Evolutionary conservation across 2,113 vertebrate species (phyloP), one percentile per base, ranked within the genome.

Genomic region (Otolemur garnettii): DNA sequence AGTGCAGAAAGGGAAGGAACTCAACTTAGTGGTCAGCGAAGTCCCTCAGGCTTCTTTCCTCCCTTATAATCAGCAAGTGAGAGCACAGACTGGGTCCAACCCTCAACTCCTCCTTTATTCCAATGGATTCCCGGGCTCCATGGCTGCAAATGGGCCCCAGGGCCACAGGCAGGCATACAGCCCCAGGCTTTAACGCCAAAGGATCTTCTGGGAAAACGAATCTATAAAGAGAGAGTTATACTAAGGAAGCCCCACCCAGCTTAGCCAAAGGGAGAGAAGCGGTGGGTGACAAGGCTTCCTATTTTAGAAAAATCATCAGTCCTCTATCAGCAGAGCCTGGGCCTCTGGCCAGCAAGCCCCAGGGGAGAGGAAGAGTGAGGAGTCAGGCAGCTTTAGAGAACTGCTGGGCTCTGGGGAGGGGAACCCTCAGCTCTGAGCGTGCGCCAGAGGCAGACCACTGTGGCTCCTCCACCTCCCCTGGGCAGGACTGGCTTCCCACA

Each of bases 251-350:
- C 74, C 62, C 59, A 88, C 79, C 57, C 45, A 35, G 66, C 14
- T 62, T 42, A 71, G 35, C 66, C 87, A 77, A 93, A 96, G 79
- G 35, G 35, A 92, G 62, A 94, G 59, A 93, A 50, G 30, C 69
- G 66, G 93, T 59, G 11, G 38, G 80, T 91, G 78, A 88, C 18
- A 33, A n/a, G 75, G 28, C 93, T 96, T 95, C 66, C 91, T 96
- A 92, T 95, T 97, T 98, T 96, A 95, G 91, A 86, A 96, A 95
- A 96, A 69, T 91, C 50, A 72, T 94, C 90, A 45, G 50, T 89
- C 78, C 68, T 57, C 79, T 79, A 75, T 82, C 90, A 86, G 94
- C 66, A 83, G 53, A 80, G 62, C 24, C 83, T 90, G 59, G 97
- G 86, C 89, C 78, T 87, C 79, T n/a, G 57, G 89, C 93, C 94